phyloP scores from a whole-genome alignment of 2,113 vertebrate species.

The Melanerpes aurifrons region DNA sequence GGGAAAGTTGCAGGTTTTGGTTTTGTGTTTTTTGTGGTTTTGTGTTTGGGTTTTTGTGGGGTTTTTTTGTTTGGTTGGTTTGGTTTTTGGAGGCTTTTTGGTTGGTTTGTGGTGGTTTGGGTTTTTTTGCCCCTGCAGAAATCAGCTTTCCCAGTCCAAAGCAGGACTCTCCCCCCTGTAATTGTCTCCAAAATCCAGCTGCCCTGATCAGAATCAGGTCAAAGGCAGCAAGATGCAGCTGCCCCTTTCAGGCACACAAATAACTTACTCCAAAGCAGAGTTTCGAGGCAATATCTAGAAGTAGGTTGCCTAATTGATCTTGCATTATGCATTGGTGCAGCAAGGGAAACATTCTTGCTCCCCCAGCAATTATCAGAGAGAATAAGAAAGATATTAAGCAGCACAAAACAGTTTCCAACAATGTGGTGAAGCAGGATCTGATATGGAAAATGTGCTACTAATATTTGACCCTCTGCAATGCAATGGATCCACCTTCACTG shows the following conservation, averaged over 20 bases:
- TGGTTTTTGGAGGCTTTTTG: too few relatives aligned
- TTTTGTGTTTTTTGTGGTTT: too few relatives aligned
- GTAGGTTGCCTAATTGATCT: not conserved
- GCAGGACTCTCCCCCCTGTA: not conserved
- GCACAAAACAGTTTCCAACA: not conserved
- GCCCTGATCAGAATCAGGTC: not conserved
- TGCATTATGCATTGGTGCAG: not conserved
- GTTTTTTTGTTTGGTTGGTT: too few relatives aligned
- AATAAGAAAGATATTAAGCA: not conserved
- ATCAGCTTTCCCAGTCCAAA: not conserved
- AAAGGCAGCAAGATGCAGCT: not conserved
- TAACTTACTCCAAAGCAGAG: not conserved
- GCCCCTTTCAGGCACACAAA: not conserved
- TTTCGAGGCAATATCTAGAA: not conserved
- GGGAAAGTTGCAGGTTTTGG: not conserved
- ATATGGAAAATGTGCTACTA: not conserved
- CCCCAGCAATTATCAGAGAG: not conserved
- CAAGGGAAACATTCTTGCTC: not conserved
- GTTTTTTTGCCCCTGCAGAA: not conserved
- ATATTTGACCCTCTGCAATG: not conserved
- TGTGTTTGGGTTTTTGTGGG: too few relatives aligned
- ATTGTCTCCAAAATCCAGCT: not conserved
- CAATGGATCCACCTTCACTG: not conserved
- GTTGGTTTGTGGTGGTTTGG: not conserved
- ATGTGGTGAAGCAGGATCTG: not conserved